Conservation (phyloP, 2,888 invertebrate genomes). For the Sesia bembeciformis region DNA sequence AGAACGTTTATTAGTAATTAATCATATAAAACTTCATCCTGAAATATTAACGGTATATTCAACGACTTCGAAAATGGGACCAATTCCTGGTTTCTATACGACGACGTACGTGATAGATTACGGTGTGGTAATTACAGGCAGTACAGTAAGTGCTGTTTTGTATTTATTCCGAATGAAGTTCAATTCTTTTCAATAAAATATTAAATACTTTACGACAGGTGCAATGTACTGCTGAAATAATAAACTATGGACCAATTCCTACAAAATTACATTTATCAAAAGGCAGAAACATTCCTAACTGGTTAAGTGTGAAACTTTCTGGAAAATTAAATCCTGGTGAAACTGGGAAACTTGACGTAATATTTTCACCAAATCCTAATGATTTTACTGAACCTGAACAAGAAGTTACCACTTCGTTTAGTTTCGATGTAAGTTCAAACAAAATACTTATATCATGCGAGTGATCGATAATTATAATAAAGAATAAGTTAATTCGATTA, state of each 20-base stretch:
- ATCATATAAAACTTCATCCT: conserved; percentile 53
- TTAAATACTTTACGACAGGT: conserved; percentile 24
- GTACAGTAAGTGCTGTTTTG: conserved; percentile 30
- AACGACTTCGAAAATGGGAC: conserved; percentile 32
- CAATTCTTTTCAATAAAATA: background rate
- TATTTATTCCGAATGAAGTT: too few species aligned
- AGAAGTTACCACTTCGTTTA: conserved; percentile 47
- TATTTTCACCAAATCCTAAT: conserved; percentile 62
- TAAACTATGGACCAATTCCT: conserved; percentile 72
- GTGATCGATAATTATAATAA: background rate
- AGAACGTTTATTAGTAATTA: conserved; percentile 67
- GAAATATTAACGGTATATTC: conserved; percentile 40
- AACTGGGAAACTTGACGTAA: conserved; percentile 58
- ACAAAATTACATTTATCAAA: conserved; percentile 58
- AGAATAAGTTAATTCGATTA: background rate
- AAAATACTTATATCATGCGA: background rate
- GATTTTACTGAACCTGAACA: conserved; percentile 58
- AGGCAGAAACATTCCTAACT: conserved; percentile 34
- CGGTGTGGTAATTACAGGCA: conserved; percentile 68
- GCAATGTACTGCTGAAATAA: conserved; percentile 54
- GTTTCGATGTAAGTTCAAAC: conserved; percentile 56
- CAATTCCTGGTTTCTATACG: conserved; percentile 64
- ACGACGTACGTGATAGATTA: conserved; percentile 73
- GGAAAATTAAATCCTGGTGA: conserved; percentile 63
- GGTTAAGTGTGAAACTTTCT: conserved; percentile 48